Base-by-base conservation (phyloP, 2,888 invertebrate species). In the Leucophenga montana region DNA sequence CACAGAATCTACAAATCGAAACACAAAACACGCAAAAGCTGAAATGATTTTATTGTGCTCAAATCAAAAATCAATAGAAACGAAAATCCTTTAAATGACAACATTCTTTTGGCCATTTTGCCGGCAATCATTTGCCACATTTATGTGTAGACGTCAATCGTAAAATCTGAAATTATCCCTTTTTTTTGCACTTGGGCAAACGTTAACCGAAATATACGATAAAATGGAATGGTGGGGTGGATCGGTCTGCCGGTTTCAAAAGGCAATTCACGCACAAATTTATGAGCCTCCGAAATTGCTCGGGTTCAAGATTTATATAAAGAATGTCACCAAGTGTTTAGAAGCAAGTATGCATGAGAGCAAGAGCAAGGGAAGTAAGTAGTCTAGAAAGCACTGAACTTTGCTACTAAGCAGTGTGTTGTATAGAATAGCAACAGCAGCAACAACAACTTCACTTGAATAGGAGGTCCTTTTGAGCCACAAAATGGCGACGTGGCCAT, bases 11-110 rank as follows among this genome's bases (percentile, higher is more conserved):
- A 4, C 27, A 4, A 27, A 27, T 27, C 27, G 11, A 39, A 39
- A 39, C 1, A 11, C 39, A 1, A n/a, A 22, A 31, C 56, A 57
- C 57, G n/a, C 2, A 50, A n/a, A 50, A 13, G 50, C 50, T 16
- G 8, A n/a, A 50, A 50, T n/a, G 50, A 50, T 70, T 76, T 71
- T 71, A 73, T 72, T 73, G 67, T 72, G 70, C 73, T 67, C 48
- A 79, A 77, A 81, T 83, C 76, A 76, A 70, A 75, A 80, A 79
- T 80, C 83, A 80, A 81, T 80, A 80, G 69, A 68, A 70, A 3
- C 64, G 73, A 78, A 76, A 71, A 73, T 78, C 74, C 79, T 75
- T 75, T 77, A 73, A 76, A 73, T 81, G 75, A 75, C 80, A 79
- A 64, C 62, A 64, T 64, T 64, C 48, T 64, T 46, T 61, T 61